Evolutionary conservation across 1,140 invertebrate genomes (phyloP), one percentile per base, ranked within the genome.

Genomic region (Oncopeltus fasciatus): DNA sequence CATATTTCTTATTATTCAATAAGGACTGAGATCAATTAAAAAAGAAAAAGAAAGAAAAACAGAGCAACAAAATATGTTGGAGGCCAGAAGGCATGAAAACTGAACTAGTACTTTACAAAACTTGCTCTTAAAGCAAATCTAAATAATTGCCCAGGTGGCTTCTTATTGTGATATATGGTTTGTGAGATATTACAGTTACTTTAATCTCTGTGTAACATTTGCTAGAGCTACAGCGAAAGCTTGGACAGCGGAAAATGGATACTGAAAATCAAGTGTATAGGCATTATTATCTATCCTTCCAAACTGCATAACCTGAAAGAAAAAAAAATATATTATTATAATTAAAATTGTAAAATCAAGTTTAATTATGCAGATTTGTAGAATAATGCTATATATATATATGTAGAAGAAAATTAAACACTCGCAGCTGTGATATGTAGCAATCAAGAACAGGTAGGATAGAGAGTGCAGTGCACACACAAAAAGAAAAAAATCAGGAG

Each of bases 241-340:
- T 80, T 99, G 96, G 56, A 98, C 81, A 61, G 95, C 93, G 58
- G 93, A 95, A 77, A 99, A 98, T 18, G 96, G 96, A 77, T 97
- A 95, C 74, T 98, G 94, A 76, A 98, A 99, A 77, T 99, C 96
- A 70, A 99, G 75, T 0, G 96, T 98, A 75, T 98, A 99, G 16
- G 95, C 94, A 75, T 98, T 97, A 65, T 90, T 91, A 76, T 99
- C 95, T 69, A 99, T 98, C 62, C 95, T 81, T 20, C 95, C 96
- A 77, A 99, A 99, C 76, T 99, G 95, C 93, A 99, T 97, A 12
- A 98, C 95, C 93, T 96, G 72, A 27, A 75, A 1, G 4, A 26
- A 53, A 53, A 53, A 53, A 14, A 53, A 53, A 26, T n/a, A n/a
- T 46, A 1, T 4, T 18, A 3, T 46, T 4, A 20, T 20, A 53